These are phyloP conservation scores for Monomorium pharaonis DNA, from an alignment of 1,140 invertebrate genomes.

Conservation along the genomic window DNA sequence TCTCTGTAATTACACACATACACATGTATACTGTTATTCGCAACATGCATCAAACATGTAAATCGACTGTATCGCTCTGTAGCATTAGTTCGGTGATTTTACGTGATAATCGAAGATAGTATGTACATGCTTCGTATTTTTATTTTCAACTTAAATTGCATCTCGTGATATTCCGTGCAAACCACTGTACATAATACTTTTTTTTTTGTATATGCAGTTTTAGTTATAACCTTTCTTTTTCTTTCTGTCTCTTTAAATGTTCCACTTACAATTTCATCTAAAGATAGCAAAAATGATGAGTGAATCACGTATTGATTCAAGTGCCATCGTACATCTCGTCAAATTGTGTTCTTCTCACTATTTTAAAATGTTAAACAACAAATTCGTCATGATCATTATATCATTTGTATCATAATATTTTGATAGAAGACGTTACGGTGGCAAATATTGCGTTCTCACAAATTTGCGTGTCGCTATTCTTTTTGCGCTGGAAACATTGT, in stretches of 20 bases:
- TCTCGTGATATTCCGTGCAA: constrained; percentile 55
- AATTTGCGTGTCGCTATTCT: background rate
- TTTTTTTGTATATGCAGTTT: constrained; percentile 47
- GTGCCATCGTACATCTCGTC: background rate
- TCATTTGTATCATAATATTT: constrained; percentile 42
- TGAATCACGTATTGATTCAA: background rate
- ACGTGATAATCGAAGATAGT: constrained; percentile 41
- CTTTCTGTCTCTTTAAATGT: constrained; percentile 1
- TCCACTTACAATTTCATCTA: background rate
- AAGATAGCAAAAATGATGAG: constrained; percentile 15
- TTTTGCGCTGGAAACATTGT: background rate
- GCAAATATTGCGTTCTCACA: background rate
- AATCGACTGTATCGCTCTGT: constrained; percentile 51
- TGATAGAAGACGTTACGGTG: background rate
- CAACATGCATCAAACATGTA: constrained; percentile 19
- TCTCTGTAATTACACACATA: constrained; percentile 11
- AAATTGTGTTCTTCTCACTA: constrained; percentile 3
- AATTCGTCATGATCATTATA: background rate
- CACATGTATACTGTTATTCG: constrained; percentile 5
- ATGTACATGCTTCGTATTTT: constrained; percentile 62
- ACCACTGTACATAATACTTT: constrained; percentile 42
- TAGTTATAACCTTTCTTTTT: background rate
- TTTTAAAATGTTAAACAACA: background rate
- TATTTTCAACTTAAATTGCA: constrained; percentile 49
- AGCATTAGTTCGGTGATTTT: constrained; percentile 56